These are phyloP conservation scores for Tetragnatha montana DNA, from an alignment of 2,888 invertebrate genomes.

Conservation along the genomic window DNA sequence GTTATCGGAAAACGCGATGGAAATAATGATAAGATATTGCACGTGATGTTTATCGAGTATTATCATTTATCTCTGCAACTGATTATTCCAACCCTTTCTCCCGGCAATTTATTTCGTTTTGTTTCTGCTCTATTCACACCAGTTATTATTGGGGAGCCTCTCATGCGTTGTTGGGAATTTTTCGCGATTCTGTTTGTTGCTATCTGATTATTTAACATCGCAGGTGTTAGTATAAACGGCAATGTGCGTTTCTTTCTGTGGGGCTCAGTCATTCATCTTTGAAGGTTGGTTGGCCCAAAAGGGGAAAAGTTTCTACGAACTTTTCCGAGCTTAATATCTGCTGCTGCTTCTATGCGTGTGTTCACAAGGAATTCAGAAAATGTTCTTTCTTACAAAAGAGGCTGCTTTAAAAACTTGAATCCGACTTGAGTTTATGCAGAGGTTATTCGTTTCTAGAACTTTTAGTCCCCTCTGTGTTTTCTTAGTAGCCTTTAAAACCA, in stretches of 20 bases:
- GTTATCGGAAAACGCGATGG: slow-evolving; percentile 30
- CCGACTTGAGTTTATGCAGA: neutral
- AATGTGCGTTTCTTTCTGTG: neutral
- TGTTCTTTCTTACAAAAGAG: neutral
- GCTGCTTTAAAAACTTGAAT: neutral
- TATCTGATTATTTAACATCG: slow-evolving; percentile 1
- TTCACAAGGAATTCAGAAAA: neutral
- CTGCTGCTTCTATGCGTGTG: neutral
- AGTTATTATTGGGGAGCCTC: slow-evolving; percentile 6
- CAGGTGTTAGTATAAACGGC: slow-evolving; percentile 2
- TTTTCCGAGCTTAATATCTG: neutral
- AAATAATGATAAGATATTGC: slow-evolving; percentile 38
- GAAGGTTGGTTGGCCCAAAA: neutral
- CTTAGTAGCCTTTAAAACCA: no score
- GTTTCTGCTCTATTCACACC: slow-evolving; percentile 15
- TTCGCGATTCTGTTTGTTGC: neutral
- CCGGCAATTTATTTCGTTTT: neutral
- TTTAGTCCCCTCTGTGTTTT: no score
- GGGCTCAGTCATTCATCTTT: slow-evolving; percentile 4
- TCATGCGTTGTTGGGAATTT: neutral
- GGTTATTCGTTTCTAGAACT: no score
- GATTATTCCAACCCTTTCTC: slow-evolving; percentile 1
- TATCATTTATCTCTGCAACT: slow-evolving; percentile 43
- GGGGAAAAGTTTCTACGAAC: neutral
- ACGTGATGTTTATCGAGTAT: slow-evolving; percentile 27